These are phyloP conservation scores for Eupsilia transversa DNA, from an alignment of 2,888 invertebrate genomes.

Conservation along the genomic window DNA sequence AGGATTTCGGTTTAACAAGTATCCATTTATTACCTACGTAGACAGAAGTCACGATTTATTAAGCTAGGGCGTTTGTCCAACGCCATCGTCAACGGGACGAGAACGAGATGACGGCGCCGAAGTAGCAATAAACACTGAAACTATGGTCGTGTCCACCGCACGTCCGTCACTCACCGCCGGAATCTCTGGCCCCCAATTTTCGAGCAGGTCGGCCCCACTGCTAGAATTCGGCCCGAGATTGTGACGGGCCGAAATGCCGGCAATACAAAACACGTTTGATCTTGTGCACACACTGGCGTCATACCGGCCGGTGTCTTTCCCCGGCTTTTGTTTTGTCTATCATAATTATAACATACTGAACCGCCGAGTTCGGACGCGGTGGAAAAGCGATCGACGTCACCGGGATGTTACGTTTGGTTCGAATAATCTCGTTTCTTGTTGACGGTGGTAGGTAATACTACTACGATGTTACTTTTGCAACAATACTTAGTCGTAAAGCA, in stretches of 20 bases:
- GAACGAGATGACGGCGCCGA: background rate
- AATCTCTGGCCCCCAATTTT: background rate
- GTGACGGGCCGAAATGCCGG: too few relatives aligned
- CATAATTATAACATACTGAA: background rate
- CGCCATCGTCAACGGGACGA: background rate
- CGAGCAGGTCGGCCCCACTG: background rate
- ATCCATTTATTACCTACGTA: background rate
- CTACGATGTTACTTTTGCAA: background rate
- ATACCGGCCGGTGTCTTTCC: too few relatives aligned
- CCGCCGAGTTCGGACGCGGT: background rate
- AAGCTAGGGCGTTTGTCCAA: background rate
- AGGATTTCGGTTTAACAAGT: background rate
- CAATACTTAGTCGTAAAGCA: background rate
- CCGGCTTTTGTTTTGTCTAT: background rate
- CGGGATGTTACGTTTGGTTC: background rate
- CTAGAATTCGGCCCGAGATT: background rate
- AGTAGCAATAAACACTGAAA: background rate
- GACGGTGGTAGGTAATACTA: background rate
- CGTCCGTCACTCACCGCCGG: background rate
- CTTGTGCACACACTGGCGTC: background rate
- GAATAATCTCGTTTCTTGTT: background rate
- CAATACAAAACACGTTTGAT: background rate
- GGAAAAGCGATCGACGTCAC: background rate
- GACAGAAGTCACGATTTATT: slow-evolving; percentile 2
- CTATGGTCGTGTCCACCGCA: background rate